A percentile compares a stretch with the other conserved stretches of the same genome.
phyloP scores from a whole-genome alignment of 2,888 invertebrate genomes.

The Cheilosia pagana region DNA sequence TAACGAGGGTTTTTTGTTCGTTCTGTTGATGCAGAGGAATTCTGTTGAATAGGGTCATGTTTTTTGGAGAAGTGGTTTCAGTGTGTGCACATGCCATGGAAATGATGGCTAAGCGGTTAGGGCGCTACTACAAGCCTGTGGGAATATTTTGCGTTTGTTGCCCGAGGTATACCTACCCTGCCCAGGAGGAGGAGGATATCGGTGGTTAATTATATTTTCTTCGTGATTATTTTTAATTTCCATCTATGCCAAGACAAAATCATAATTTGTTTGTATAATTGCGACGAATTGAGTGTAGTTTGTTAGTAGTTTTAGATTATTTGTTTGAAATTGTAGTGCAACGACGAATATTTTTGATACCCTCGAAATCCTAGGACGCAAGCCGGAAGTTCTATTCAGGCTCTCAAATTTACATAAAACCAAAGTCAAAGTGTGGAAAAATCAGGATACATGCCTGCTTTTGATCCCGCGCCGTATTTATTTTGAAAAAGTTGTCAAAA shows the following conservation, averaged over 20 bases:
- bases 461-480: too few species aligned
- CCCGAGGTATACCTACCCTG: constrained; percentile 26
- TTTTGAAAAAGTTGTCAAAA: too few species aligned
- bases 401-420: too few species aligned
- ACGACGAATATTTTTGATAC: too few species aligned
- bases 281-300: constrained; percentile 13
- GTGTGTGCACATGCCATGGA: constrained; percentile 33
- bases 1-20: constrained; percentile 32
- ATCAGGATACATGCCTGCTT: too few species aligned
- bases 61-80: constrained; percentile 60
- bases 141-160: constrained; percentile 58
- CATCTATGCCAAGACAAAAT: constrained; percentile 10
- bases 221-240: constrained; percentile 34
- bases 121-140: constrained; percentile 66
- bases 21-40: constrained; percentile 32
- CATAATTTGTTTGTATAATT: constrained; percentile 19
- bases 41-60: constrained; percentile 71
- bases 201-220: constrained; percentile 58
- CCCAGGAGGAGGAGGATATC: constrained; percentile 42
- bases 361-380: too few species aligned
- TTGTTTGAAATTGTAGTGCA: too few species aligned
- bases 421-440: too few species aligned
- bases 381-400: too few species aligned
- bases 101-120: constrained; percentile 50
- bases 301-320: too few species aligned